These are phyloP conservation scores for Corydoras maculifer DNA, from an alignment of 2,113 vertebrate genomes.

Conservation along the genomic window DNA sequence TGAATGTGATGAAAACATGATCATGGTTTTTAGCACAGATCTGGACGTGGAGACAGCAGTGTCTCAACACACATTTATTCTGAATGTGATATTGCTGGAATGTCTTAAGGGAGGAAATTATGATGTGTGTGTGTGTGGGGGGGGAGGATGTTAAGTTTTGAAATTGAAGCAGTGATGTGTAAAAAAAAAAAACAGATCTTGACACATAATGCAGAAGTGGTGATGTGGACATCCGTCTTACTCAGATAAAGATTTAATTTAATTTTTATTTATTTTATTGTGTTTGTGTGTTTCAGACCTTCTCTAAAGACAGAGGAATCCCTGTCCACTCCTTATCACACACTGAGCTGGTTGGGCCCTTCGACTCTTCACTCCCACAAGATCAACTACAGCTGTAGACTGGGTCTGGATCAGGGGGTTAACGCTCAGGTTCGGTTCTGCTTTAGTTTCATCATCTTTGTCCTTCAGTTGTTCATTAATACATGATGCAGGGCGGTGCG, in stretches of 20 bases:
- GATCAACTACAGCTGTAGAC: conserved; percentile 56
- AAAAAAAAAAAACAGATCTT: too few species aligned
- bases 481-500: not conserved
- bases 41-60: too few species aligned
- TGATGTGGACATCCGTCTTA: not conserved
- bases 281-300: conserved; percentile 45
- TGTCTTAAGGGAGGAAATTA: too few species aligned
- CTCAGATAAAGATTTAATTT: not conserved
- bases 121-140: too few species aligned
- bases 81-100: too few species aligned
- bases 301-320: conserved; percentile 49
- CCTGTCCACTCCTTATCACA: conserved; percentile 62
- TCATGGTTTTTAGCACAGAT: too few species aligned
- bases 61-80: too few species aligned
- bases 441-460: not conserved
- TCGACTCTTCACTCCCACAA: conserved; percentile 58
- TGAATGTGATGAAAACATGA: too few species aligned
- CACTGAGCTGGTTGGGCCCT: conserved; percentile 63
- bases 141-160: too few species aligned
- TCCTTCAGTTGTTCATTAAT: not conserved
- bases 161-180: too few species aligned
- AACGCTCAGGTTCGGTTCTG: conserved; percentile 53
- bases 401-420: conserved; percentile 62
- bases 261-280: not conserved
- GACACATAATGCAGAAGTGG: too few species aligned